These are phyloP conservation scores for Heliothis subflexa DNA, from an alignment of 1,140 invertebrate species.

Conservation along the genomic window DNA sequence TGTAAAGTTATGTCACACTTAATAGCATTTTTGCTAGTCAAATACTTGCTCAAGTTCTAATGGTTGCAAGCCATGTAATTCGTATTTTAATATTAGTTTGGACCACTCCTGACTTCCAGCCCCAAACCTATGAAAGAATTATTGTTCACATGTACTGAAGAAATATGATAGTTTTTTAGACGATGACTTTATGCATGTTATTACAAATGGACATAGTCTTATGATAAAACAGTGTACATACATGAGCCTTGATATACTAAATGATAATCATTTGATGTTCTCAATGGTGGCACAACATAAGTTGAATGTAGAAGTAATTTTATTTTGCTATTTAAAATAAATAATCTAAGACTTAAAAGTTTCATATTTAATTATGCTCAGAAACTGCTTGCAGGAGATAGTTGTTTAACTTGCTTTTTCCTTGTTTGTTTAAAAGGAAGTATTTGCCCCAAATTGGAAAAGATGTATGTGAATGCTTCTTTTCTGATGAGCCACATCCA, in stretches of 20 bases:
- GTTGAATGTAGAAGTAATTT: conserved; percentile 44
- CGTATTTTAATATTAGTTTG: neutral
- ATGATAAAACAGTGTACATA: conserved; percentile 31
- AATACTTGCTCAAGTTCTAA: conserved; percentile 34
- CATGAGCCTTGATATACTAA: conserved; percentile 18
- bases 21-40: conserved; percentile 26
- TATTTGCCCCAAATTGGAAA: too few species aligned
- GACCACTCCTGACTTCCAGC: neutral
- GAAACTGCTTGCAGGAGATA: neutral
- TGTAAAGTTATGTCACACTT: neutral
- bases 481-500: too few species aligned
- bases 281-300: conserved; percentile 28
- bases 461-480: too few species aligned
- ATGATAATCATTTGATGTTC: conserved; percentile 36
- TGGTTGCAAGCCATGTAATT: neutral
- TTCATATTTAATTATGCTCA: neutral
- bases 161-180: neutral
- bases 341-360: conserved; percentile 38
- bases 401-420: too few species aligned
- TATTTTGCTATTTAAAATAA: conserved; percentile 47
- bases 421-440: too few species aligned
- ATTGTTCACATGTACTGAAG: conserved; percentile 2
- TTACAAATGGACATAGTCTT: conserved; percentile 32
- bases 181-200: conserved; percentile 33
- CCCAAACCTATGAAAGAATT: conserved; percentile 1